Conservation (phyloP, 1,140 invertebrate genomes). For the Meteorus sp. region DNA sequence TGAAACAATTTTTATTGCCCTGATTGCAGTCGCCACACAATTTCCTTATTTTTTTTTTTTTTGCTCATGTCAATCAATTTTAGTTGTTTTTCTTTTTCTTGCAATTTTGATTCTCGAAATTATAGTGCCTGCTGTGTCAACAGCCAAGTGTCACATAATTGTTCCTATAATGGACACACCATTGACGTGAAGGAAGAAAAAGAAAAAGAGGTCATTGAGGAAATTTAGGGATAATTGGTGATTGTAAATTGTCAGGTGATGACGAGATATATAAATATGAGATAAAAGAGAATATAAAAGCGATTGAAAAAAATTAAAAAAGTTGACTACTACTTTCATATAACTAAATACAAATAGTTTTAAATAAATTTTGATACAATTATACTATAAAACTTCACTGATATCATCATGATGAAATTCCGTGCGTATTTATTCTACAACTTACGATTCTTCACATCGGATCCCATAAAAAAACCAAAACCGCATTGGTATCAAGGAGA, state of each 20-base stretch:
- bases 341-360: too few species aligned
- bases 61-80: constrained; percentile 6
- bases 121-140: constrained; percentile 49
- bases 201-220: constrained; percentile 12
- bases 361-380: too few species aligned
- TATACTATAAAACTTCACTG: too few species aligned
- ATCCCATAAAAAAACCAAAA: too few species aligned
- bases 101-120: constrained; percentile 34
- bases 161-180: constrained; percentile 46
- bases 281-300: too few species aligned
- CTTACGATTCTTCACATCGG: too few species aligned
- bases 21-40: constrained; percentile 44
- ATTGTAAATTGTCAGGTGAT: constrained; percentile 7
- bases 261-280: too few species aligned
- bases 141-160: constrained; percentile 47
- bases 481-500: too few species aligned
- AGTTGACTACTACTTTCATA: too few species aligned
- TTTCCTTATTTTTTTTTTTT: constrained; percentile 7
- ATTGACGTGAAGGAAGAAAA: constrained; percentile 37
- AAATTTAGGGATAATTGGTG: constrained; percentile 37
- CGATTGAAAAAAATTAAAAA: too few species aligned
- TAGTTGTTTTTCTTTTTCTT: neutral
- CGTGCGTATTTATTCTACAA: too few species aligned
- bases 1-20: constrained; percentile 43
- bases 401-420: too few species aligned